These are phyloP conservation scores for Bedellia somnulentella DNA, from an alignment of 2,888 invertebrate species.

Conservation along the genomic window DNA sequence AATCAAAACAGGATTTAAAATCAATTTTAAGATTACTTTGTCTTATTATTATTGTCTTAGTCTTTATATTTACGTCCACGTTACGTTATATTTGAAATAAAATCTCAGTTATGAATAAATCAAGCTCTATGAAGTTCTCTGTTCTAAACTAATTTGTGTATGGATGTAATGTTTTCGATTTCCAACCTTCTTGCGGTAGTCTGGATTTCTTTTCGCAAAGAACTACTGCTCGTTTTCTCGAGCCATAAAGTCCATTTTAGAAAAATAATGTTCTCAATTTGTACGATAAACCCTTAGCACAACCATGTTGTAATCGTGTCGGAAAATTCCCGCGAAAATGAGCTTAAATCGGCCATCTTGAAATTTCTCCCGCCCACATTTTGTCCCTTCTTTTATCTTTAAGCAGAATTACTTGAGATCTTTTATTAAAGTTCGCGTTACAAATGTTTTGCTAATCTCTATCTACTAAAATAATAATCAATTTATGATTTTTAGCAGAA, in stretches of 20 bases:
- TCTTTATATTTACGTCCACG: no score
- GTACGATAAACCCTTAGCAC: slow-evolving; percentile 12
- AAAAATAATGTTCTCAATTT: background rate
- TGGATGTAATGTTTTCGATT: slow-evolving; percentile 44
- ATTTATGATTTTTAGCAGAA: no score
- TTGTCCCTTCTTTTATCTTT: slow-evolving; percentile 17
- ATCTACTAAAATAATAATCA: no score
- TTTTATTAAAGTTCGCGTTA: no score
- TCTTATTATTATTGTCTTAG: no score
- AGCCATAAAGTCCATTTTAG: background rate
- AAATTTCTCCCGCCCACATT: slow-evolving; percentile 26
- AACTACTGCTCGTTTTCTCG: background rate
- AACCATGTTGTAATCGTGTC: slow-evolving; percentile 33
- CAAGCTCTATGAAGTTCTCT: no score
- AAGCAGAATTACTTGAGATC: no score
- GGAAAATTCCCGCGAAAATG: slow-evolving; percentile 24
- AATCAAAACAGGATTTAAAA: no score
- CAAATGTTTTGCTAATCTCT: no score
- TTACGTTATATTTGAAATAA: no score
- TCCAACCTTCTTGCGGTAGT: slow-evolving; percentile 35
- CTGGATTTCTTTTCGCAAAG: slow-evolving; percentile 12
- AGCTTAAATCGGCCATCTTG: slow-evolving; percentile 35
- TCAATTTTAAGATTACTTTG: no score
- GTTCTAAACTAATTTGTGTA: slow-evolving; percentile 34
- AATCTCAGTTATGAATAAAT: no score